phyloP scores from a whole-genome alignment of 2,797 vertebrate species.

The Spheniscus humboldti region DNA sequence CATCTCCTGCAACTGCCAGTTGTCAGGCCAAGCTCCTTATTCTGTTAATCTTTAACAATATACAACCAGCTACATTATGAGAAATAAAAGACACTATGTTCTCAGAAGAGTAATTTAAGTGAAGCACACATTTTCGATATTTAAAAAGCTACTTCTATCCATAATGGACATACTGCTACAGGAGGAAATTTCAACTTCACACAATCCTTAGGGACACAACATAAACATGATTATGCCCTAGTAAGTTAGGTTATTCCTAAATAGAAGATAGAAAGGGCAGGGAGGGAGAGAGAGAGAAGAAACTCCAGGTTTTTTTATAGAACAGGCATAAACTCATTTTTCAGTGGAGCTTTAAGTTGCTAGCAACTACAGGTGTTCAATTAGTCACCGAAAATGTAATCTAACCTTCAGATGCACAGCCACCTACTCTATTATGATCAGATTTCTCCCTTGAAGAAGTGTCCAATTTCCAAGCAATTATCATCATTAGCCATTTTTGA shows the following conservation, averaged over 20 bases:
- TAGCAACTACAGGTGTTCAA: background rate
- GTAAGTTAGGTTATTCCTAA: slow-evolving; percentile 12
- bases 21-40: background rate
- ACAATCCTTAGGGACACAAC: background rate
- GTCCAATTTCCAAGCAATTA: background rate
- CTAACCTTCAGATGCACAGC: background rate
- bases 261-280: background rate
- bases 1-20: background rate
- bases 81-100: background rate
- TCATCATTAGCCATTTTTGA: background rate
- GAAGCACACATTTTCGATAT: background rate
- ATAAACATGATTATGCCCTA: background rate
- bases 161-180: background rate
- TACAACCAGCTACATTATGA: background rate
- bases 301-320: background rate
- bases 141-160: background rate
- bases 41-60: background rate
- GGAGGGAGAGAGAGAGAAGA: background rate
- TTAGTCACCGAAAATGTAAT: background rate
- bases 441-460: background rate
- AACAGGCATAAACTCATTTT: background rate
- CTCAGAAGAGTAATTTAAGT: background rate
- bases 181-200: background rate
- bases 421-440: background rate
- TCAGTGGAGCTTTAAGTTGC: background rate